Evolutionary conservation across 2,888 invertebrate species (phyloP).

Genomic region (Caenorhabditis sp.): DNA sequence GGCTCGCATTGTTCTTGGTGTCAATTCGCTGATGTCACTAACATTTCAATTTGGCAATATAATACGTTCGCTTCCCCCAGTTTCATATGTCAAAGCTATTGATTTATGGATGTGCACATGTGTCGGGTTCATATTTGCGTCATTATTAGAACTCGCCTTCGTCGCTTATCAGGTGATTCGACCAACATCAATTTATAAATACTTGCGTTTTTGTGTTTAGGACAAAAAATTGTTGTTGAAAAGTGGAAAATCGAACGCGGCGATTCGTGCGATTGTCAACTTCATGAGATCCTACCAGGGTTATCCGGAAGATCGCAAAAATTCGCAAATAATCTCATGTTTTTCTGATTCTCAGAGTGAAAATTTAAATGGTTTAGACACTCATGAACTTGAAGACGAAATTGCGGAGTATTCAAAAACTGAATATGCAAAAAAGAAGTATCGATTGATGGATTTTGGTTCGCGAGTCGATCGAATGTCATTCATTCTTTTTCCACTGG

Average conservation of each 20-base stretch:
- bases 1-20: constrained; percentile 65
- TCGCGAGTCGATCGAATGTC: constrained; percentile 57
- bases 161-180: constrained; percentile 64
- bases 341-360: constrained; percentile 5
- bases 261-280: constrained; percentile 45
- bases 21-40: constrained; percentile 67
- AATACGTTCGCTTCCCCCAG: constrained; percentile 66
- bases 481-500: constrained; percentile 59
- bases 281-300: constrained; percentile 44
- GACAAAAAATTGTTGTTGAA: constrained; percentile 57
- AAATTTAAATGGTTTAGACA: constrained; percentile 27
- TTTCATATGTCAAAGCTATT: constrained; percentile 67
- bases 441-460: constrained; percentile 43
- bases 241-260: constrained; percentile 42
- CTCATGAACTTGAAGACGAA: constrained; percentile 35
- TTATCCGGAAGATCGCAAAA: constrained; percentile 8
- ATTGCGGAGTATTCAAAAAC: constrained; percentile 31
- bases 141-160: constrained; percentile 64
- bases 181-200: too few relatives aligned
- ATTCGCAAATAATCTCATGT: constrained; percentile 12
- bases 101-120: constrained; percentile 67
- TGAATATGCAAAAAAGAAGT: constrained; percentile 40
- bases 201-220: constrained; percentile 18
- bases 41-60: constrained; percentile 66
- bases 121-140: constrained; percentile 66